A percentile compares a stretch with the other conserved stretches of the same genome.
phyloP scores from a whole-genome alignment of 2,888 invertebrate genomes.

The Altica lythri region DNA sequence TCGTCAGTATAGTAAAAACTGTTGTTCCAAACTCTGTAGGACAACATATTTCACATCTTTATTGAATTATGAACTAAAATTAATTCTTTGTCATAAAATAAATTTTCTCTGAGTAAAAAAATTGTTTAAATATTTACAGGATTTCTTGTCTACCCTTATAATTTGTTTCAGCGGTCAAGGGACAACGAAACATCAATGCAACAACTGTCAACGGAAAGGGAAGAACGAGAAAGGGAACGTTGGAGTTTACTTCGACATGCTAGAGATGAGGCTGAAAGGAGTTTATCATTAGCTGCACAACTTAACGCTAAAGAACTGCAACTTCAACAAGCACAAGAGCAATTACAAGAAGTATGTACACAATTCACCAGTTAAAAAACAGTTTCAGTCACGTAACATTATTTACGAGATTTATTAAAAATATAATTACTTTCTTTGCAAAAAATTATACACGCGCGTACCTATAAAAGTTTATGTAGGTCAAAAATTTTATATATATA shows the following conservation, averaged over 20 bases:
- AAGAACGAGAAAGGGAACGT: conserved; percentile 84
- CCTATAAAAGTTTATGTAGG: too few relatives aligned
- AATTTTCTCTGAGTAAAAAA: too few relatives aligned
- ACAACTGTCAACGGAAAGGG: conserved; percentile 64
- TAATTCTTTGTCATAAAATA: too few relatives aligned
- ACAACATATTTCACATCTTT: too few relatives aligned
- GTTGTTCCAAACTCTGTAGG: too few relatives aligned
- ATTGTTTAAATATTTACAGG: not conserved
- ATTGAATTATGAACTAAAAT: too few relatives aligned
- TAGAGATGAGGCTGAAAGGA: conserved; percentile 87
- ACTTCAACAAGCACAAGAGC: conserved; percentile 82
- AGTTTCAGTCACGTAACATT: too few relatives aligned
- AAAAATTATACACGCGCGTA: too few relatives aligned
- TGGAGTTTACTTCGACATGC: conserved; percentile 88
- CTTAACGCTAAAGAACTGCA: conserved; percentile 86
- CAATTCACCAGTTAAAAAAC: not conserved
- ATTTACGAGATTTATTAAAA: too few relatives aligned
- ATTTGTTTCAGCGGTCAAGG: conserved; percentile 70
- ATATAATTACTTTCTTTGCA: too few relatives aligned
- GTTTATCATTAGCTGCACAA: conserved; percentile 83
- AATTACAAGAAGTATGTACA: conserved; percentile 73
- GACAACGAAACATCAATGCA: conserved; percentile 74
- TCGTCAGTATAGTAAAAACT: too few relatives aligned
- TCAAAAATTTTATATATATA: too few relatives aligned
- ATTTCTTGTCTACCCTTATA: conserved; percentile 40